Evolutionary conservation across 2,888 invertebrate species (phyloP), one percentile per base, ranked within the genome.

Genomic region (Melolontha melolontha): DNA sequence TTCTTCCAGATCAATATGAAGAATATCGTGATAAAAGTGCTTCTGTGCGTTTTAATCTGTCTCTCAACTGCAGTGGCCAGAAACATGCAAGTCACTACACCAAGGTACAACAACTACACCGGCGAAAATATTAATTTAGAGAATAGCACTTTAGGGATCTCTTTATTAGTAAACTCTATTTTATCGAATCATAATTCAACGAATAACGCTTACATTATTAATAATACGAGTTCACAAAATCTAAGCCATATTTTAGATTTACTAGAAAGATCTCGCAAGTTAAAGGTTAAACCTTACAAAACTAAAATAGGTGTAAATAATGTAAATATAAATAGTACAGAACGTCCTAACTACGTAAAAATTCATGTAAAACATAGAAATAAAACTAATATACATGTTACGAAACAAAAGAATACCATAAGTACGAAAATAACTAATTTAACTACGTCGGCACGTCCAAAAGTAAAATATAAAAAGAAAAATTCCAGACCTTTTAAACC

Each of bases 1-100:
- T 76, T 70, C 69, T 81, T 81, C 64, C 79, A 82, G 83, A 76
- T 79, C 72, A 79, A 72, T 74, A 81, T 81, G 81, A 76, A 74
- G 77, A 34, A 14, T 10, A 75, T 71, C 69, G 57, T 73, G 69
- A 72, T 73, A 68, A 74, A 74, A 65, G 70, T 29, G 71, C 72
- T 80, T 69, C 67, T 79, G 71, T 70, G 77, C 71, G 72, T 79
- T 74, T 70, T 78, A 51, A 70, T 72, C 52, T 68, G 77, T 55
- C 69, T 76, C 29, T 70, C 74, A 47, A 68, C 75, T 70, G 75
- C 73, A 39, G 71, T 70, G 16, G 72, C 77, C 52, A 71, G 39
- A 67, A 55, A 78, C 70, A 78, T 79, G 64, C 68, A 79, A 66
- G 71, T 77, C 55, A 77, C 79, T 51, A 79, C 81, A 72, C 74